phyloP scores from a whole-genome alignment of 1,140 invertebrate genomes.

The Heliconius melpomene region DNA sequence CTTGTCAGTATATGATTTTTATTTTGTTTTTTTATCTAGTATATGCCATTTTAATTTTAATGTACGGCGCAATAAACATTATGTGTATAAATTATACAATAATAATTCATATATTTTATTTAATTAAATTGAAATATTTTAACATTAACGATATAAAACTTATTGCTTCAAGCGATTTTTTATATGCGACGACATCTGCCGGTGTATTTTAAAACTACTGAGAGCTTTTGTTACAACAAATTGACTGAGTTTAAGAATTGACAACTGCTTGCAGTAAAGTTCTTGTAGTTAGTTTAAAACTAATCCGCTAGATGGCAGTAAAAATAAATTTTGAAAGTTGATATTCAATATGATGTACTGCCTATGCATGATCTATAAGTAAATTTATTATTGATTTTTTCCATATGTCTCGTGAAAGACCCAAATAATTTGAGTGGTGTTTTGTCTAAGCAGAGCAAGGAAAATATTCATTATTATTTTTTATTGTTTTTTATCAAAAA shows the following conservation, averaged over 20 bases:
- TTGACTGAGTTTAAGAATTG: accelerated
- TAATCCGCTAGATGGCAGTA: background rate
- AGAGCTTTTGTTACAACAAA: background rate
- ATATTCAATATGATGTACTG: too few species aligned
- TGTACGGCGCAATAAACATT: background rate
- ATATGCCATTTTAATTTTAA: background rate
- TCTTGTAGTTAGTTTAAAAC: background rate
- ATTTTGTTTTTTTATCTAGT: slow-evolving; percentile 20
- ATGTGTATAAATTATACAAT: background rate
- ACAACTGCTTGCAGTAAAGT: background rate
- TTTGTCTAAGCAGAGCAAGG: too few species aligned
- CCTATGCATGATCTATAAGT: too few species aligned
- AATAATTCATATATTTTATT: background rate
- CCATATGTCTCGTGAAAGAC: too few species aligned
- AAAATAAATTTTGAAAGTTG: background rate
- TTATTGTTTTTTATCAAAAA: too few species aligned
- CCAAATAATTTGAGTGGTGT: too few species aligned
- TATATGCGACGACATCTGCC: background rate
- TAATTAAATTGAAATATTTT: background rate
- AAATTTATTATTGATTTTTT: too few species aligned
- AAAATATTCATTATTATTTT: too few species aligned
- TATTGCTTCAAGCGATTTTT: background rate
- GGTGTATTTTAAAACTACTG: background rate
- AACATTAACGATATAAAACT: too few species aligned
- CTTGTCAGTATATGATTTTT: slow-evolving; percentile 47